A percentile compares a stretch with the other conserved stretches of the same genome.
These are phyloP conservation scores for Campylorhamphus procurvoides DNA, from an alignment of 2,113 vertebrate genomes.

Conservation along the genomic window DNA sequence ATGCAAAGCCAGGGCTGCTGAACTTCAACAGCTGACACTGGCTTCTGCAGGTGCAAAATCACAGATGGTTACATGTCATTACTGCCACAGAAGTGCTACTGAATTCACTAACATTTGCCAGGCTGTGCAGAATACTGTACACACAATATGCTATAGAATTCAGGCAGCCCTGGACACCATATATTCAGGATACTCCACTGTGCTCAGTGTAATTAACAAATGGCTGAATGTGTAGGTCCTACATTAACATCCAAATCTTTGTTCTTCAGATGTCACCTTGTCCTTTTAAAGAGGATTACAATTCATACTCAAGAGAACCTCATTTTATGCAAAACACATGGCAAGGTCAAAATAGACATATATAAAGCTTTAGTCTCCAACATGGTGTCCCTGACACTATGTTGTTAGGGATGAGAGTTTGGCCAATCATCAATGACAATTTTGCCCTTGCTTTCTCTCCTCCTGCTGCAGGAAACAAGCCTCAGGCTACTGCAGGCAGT, in stretches of 20 bases:
- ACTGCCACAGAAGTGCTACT: constrained; percentile 69
- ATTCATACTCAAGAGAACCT: not conserved
- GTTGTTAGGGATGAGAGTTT: not conserved
- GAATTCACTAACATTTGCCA: constrained; percentile 69
- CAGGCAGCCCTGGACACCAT: constrained; percentile 34
- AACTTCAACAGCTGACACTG: constrained; percentile 69
- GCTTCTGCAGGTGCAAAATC: constrained; percentile 68
- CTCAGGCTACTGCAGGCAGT: not conserved
- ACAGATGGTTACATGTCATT: constrained; percentile 74
- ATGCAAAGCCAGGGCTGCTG: constrained; percentile 59
- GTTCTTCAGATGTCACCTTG: not conserved
- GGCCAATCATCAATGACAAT: not conserved
- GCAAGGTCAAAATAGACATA: constrained; percentile 4
- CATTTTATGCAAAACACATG: not conserved
- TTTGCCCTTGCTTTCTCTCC: not conserved
- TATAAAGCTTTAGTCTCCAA: not conserved
- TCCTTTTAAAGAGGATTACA: constrained; percentile 3
- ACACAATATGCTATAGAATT: constrained; percentile 60
- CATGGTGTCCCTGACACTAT: not conserved
- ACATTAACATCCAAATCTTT: not conserved
- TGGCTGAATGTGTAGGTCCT: not conserved
- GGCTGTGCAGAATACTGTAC: constrained; percentile 53
- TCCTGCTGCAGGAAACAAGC: not conserved
- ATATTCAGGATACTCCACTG: not conserved
- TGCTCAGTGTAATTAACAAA: not conserved